Percentiles rank a stretch among this genome's conserved stretches.
These are phyloP conservation scores for Geodia barretti DNA, from an alignment of 37 sponge, comb jelly and placozoan species.

Conservation along the genomic window DNA sequence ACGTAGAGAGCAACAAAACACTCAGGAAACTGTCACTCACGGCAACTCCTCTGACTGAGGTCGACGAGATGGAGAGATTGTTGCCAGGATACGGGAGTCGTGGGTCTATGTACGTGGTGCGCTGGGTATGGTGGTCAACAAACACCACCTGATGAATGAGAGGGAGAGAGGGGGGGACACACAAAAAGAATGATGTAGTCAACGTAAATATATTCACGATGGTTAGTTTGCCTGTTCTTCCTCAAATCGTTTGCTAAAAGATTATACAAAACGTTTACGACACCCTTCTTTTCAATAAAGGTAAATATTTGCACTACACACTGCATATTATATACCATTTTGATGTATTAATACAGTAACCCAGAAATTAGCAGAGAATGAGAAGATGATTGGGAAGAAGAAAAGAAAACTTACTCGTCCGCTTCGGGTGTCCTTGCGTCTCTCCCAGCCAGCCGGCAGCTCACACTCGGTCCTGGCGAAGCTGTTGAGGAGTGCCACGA, in stretches of 20 bases:
- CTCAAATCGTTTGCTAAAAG: background rate
- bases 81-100: constrained; percentile 81
- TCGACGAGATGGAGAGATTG: background rate
- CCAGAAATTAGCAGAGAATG: background rate
- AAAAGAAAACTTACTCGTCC: constrained; percentile 5
- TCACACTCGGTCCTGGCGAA: constrained; percentile 69
- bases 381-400: background rate
- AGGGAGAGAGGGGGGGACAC: background rate
- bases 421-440: constrained; percentile 34
- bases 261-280: background rate
- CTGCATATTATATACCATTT: background rate
- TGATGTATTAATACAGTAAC: background rate
- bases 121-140: constrained; percentile 62
- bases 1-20: too few species aligned
- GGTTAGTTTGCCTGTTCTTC: background rate
- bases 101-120: constrained; percentile 82
- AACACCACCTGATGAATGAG: constrained; percentile 54
- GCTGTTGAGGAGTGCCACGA: constrained; percentile 63
- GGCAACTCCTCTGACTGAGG: background rate
- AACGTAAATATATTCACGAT: background rate
- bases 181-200: background rate
- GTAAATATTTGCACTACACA: background rate
- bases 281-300: background rate
- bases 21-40: constrained; percentile 17
- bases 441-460: constrained; percentile 72